phyloP scores from a whole-genome alignment of 2,113 vertebrate genomes.

The Cynopterus brachyotis region DNA sequence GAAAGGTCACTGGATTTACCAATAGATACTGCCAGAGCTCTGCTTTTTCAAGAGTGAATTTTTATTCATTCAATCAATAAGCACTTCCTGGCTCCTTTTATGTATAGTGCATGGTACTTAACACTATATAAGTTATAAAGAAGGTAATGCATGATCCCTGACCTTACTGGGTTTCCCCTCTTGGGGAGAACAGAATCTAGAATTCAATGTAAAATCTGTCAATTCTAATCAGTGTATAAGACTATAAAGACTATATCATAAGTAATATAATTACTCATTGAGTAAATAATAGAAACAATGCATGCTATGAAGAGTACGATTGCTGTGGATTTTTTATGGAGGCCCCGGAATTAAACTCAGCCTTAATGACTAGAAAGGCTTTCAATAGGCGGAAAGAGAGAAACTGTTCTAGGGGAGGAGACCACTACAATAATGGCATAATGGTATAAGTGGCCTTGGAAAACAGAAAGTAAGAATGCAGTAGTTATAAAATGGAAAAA shows the following conservation, averaged over 20 bases:
- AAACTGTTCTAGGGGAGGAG: background rate
- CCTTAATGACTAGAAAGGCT: background rate
- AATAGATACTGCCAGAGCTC: background rate
- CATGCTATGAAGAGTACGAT: background rate
- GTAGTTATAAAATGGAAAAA: background rate
- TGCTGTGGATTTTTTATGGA: background rate
- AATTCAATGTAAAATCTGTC: background rate
- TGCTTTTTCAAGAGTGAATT: background rate
- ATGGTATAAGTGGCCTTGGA: background rate
- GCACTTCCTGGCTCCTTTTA: background rate
- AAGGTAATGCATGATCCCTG: background rate
- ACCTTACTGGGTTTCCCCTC: background rate
- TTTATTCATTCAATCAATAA: slow-evolving; percentile 9
- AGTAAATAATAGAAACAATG: background rate
- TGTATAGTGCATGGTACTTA: background rate
- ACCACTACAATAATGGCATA: background rate
- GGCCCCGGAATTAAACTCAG: background rate
- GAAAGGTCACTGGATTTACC: background rate
- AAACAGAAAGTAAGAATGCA: background rate
- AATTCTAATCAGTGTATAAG: background rate
- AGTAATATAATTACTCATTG: background rate
- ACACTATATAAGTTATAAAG: background rate
- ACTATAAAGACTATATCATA: background rate
- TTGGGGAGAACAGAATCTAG: background rate
- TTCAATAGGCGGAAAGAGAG: background rate